These are phyloP conservation scores for Calyptommatus sinebrachiatus DNA, from an alignment of 2,113 vertebrate genomes.

Conservation along the genomic window DNA sequence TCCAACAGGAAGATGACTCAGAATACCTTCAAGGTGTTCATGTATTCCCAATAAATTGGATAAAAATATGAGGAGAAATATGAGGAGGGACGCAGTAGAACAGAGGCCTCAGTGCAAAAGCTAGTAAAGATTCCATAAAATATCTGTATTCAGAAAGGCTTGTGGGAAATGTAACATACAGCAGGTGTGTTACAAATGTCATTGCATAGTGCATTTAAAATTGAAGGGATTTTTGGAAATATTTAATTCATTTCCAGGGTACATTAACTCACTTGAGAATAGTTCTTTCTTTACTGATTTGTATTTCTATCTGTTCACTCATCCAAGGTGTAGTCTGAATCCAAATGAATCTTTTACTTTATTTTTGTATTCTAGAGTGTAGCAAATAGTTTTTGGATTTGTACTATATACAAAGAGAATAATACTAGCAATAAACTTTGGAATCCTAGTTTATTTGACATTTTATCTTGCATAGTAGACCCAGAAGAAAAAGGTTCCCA, in stretches of 20 bases:
- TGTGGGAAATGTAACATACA: slow-evolving; percentile 8
- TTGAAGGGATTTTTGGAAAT: too few relatives aligned
- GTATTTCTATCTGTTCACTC: too few relatives aligned
- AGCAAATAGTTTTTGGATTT: background rate
- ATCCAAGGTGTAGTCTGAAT: too few relatives aligned
- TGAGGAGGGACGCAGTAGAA: background rate
- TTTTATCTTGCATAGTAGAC: slow-evolving; percentile 16
- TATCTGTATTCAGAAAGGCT: slow-evolving; percentile 30
- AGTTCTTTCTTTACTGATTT: too few relatives aligned
- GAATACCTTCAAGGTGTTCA: slow-evolving; percentile 50
- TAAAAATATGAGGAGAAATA: background rate
- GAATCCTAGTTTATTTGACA: background rate
- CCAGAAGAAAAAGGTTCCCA: slow-evolving; percentile 13
- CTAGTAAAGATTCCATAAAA: slow-evolving; percentile 36
- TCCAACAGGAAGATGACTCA: slow-evolving; percentile 32
- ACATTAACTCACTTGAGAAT: background rate
- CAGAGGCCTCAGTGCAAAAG: background rate
- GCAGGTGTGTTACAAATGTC: background rate
- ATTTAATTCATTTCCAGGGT: background rate
- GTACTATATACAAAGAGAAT: background rate
- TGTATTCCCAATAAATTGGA: slow-evolving; percentile 43
- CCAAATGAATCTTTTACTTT: too few relatives aligned
- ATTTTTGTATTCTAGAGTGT: background rate
- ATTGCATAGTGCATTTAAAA: background rate
- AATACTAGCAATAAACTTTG: background rate